Percentiles rank a stretch among this genome's conserved stretches.
Evolutionary conservation across 2,888 invertebrate genomes (phyloP).

Genomic region (Eristalis tenax): DNA sequence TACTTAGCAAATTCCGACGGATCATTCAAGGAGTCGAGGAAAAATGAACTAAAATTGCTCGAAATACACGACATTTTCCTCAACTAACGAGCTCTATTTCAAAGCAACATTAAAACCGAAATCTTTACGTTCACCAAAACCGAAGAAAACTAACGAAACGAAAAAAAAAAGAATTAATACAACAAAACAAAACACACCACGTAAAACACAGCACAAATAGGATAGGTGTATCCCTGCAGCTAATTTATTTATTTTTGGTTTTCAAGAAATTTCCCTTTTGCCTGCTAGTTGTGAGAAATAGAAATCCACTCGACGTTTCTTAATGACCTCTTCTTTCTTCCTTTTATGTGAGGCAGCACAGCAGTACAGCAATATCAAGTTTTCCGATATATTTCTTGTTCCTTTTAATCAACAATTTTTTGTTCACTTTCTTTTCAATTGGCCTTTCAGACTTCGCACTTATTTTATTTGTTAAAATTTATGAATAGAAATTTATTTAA

Average conservation of each 20-base stretch:
- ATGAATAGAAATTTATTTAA: constrained; percentile 73
- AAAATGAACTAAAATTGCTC: constrained; percentile 81
- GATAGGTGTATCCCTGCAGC: constrained; percentile 63
- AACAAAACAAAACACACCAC: constrained; percentile 38
- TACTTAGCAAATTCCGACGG: constrained; percentile 81
- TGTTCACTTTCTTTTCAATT: constrained; percentile 59
- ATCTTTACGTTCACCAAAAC: constrained; percentile 20
- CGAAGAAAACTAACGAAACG: background rate
- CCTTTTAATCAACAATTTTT: constrained; percentile 68
- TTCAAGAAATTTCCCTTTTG: constrained; percentile 62
- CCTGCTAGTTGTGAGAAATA: constrained; percentile 49
- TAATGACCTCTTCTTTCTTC: constrained; percentile 70
- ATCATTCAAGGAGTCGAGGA: constrained; percentile 80
- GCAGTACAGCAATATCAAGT: constrained; percentile 62
- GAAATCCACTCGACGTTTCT: constrained; percentile 72
- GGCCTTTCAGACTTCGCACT: constrained; percentile 49
- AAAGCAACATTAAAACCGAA: constrained; percentile 54
- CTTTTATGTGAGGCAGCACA: constrained; percentile 57
- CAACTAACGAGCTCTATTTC: constrained; percentile 46
- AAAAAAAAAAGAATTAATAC: background rate
- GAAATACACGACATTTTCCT: constrained; percentile 80
- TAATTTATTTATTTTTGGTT: constrained; percentile 62
- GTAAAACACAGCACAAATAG: constrained; percentile 29
- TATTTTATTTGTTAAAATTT: constrained; percentile 53
- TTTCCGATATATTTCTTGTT: constrained; percentile 67